These are phyloP conservation scores for Galagoides demidoff DNA, from an alignment of 2,797 vertebrate genomes.

Conservation along the genomic window DNA sequence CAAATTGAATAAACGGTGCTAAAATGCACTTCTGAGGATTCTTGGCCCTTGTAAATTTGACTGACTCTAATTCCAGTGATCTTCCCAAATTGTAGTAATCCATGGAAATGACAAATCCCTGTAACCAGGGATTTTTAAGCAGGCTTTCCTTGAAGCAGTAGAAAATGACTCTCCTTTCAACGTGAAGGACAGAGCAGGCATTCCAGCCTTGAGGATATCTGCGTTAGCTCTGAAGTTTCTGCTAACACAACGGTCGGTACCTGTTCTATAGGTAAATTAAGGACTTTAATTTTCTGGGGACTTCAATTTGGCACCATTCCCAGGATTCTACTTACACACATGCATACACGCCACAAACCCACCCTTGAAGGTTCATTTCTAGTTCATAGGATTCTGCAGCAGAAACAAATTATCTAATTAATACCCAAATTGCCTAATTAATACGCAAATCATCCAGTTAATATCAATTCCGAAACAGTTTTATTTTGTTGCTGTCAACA, in stretches of 20 bases:
- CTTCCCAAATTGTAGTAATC: background rate
- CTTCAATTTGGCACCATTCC: conserved; percentile 29
- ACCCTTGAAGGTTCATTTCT: background rate
- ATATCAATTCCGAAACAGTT: conserved; percentile 52
- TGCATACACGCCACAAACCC: background rate
- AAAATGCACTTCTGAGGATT: background rate
- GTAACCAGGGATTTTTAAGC: background rate
- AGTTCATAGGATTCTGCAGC: conserved; percentile 52
- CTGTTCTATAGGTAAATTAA: background rate
- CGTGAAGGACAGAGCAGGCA: background rate
- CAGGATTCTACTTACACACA: background rate
- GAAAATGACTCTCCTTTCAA: background rate
- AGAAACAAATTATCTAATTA: conserved; percentile 78
- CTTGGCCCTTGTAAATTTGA: background rate
- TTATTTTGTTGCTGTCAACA: conserved; percentile 62
- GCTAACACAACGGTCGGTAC: background rate
- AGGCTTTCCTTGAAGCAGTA: background rate
- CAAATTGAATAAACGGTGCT: background rate
- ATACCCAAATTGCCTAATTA: conserved; percentile 77
- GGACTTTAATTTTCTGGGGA: background rate
- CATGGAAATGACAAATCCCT: background rate
- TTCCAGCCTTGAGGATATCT: background rate
- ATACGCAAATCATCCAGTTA: conserved; percentile 70
- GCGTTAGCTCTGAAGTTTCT: background rate
- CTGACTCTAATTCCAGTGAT: background rate